phyloP scores from a whole-genome alignment of 2,797 vertebrate genomes.

The Lepilemur septentrionalis region DNA sequence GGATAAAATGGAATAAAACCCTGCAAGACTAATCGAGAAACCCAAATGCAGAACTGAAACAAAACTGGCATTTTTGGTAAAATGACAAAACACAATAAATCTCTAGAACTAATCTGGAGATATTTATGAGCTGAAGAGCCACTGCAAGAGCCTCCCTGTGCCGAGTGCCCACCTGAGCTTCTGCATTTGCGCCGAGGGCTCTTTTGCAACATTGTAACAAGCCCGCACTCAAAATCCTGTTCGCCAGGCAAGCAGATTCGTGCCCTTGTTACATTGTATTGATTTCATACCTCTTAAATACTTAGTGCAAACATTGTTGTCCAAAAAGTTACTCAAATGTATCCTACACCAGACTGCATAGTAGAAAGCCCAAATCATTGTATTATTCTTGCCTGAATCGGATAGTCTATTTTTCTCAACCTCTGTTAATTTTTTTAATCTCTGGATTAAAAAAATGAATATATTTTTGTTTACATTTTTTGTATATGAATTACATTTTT shows the following conservation, averaged over 20 bases:
- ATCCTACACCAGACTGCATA: neutral
- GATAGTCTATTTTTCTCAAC: neutral
- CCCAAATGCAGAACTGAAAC: neutral
- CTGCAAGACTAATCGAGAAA: neutral
- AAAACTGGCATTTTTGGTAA: conserved; percentile 10
- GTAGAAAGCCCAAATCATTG: neutral
- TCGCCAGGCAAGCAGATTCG: neutral
- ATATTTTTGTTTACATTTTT: neutral
- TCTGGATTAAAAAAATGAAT: neutral
- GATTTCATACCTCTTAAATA: neutral
- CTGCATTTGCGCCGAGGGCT: neutral
- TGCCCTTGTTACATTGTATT: neutral
- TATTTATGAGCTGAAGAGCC: neutral
- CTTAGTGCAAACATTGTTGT: neutral
- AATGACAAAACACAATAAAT: neutral
- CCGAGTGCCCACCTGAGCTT: neutral
- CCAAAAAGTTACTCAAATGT: neutral
- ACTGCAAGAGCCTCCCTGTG: neutral
- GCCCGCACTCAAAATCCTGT: neutral
- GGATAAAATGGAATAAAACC: neutral
- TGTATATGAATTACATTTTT: neutral
- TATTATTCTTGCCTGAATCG: conserved; percentile 19
- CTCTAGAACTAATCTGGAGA: neutral
- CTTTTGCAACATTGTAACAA: neutral
- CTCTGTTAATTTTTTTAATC: neutral